Evolutionary conservation across 2,888 invertebrate genomes (phyloP).

Genomic region (Andrena fulva): DNA sequence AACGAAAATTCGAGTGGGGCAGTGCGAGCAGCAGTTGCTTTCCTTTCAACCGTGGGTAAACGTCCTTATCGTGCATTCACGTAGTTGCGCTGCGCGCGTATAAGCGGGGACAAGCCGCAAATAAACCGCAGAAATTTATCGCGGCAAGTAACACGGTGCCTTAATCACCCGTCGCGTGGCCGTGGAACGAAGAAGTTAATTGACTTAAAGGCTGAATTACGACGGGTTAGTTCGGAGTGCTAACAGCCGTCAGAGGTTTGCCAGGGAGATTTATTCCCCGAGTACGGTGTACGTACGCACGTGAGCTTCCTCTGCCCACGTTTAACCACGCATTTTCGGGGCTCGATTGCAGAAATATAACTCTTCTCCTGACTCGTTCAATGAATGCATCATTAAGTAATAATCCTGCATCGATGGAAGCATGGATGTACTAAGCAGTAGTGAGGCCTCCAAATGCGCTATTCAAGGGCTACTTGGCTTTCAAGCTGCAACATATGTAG

Average conservation of each 20-base stretch:
- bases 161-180: slow-evolving; percentile 69
- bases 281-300: slow-evolving; percentile 26
- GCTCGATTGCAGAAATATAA: slow-evolving; percentile 18
- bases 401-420: not conserved
- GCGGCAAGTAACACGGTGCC: slow-evolving; percentile 69
- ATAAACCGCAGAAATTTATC: slow-evolving; percentile 74
- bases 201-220: slow-evolving; percentile 69
- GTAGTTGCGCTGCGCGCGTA: slow-evolving; percentile 26
- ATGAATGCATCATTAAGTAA: slow-evolving; percentile 7
- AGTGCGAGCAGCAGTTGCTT: not conserved
- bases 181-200: slow-evolving; percentile 68
- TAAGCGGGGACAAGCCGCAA: slow-evolving; percentile 56
- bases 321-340: not conserved
- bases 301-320: not conserved
- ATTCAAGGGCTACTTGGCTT: too few species aligned
- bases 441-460: too few species aligned
- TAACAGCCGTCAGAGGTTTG: slow-evolving; percentile 60
- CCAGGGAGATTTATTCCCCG: slow-evolving; percentile 53
- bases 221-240: slow-evolving; percentile 53
- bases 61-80: slow-evolving; percentile 29
- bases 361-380: slow-evolving; percentile 7
- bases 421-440: not conserved
- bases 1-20: not conserved
- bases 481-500: too few species aligned
- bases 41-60: not conserved